These are phyloP conservation scores for Dolichallabes microphthalmus DNA, from an alignment of 2,113 vertebrate species.

Conservation along the genomic window DNA sequence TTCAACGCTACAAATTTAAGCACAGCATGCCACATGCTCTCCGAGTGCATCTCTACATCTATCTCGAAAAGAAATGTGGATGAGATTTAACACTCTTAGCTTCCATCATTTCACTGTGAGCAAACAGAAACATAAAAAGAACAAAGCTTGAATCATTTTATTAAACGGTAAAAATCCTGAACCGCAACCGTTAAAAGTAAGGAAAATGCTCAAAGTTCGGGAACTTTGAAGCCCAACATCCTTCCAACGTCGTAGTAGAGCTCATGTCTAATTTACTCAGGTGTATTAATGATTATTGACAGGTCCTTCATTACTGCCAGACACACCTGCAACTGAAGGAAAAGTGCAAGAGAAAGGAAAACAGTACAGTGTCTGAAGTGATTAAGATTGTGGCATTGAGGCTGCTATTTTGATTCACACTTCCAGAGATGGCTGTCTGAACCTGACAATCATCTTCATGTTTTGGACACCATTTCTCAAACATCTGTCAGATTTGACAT, in stretches of 20 bases:
- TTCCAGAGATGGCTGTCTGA: slow-evolving; percentile 5
- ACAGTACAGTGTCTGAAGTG: neutral
- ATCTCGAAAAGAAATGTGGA: neutral
- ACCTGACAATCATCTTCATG: slow-evolving; percentile 11
- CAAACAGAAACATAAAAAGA: neutral
- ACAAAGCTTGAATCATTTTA: neutral
- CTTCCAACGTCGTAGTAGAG: neutral
- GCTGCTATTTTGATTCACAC: slow-evolving; percentile 17
- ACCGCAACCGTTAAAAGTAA: neutral
- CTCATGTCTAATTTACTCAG: neutral
- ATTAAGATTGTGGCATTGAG: neutral
- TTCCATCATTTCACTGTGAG: neutral
- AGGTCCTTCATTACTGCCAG: neutral
- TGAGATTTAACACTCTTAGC: neutral
- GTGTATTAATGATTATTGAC: slow-evolving; percentile 9
- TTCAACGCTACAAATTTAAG: neutral
- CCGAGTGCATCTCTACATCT: neutral
- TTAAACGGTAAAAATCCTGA: neutral
- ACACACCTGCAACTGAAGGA: neutral
- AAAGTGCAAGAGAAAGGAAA: slow-evolving; percentile 1
- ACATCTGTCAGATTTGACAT: slow-evolving; percentile 1
- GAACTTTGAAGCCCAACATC: neutral
- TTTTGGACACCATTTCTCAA: neutral
- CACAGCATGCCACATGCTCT: neutral
- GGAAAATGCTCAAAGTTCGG: neutral